These are phyloP conservation scores for Gadopsis bispinosus DNA, from an alignment of 2,797 vertebrate genomes.

Conservation along the genomic window DNA sequence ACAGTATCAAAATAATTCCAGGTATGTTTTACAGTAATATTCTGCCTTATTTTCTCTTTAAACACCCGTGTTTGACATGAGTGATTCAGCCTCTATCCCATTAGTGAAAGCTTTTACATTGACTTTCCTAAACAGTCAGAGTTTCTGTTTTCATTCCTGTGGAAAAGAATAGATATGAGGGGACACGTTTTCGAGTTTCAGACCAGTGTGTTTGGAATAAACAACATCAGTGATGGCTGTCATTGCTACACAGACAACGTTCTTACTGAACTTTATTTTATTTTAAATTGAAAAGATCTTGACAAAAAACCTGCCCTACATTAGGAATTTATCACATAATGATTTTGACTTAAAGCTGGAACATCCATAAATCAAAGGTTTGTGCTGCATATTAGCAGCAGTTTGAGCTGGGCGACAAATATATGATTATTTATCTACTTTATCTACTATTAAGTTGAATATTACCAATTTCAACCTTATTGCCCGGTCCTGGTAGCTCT, in stretches of 20 bases:
- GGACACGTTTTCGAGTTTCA: not conserved
- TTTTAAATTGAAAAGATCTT: not conserved
- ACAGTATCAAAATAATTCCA: not conserved
- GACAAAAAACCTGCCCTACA: not conserved
- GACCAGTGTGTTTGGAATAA: not conserved
- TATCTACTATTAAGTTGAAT: not conserved
- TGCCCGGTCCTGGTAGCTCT: not conserved
- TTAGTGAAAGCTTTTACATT: not conserved
- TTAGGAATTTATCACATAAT: not conserved
- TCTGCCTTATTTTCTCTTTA: not conserved
- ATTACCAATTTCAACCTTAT: not conserved
- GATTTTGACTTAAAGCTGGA: not conserved
- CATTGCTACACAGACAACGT: not conserved
- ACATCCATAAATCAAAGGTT: conserved; percentile 2
- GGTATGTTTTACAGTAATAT: not conserved
- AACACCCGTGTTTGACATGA: not conserved
- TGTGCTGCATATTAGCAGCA: not conserved
- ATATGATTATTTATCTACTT: not conserved
- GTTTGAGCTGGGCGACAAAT: not conserved
- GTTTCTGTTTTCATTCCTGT: not conserved
- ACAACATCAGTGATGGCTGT: not conserved
- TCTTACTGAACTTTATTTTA: not conserved
- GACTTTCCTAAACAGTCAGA: not conserved
- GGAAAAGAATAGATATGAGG: not conserved
- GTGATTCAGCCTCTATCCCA: not conserved